Base-by-base conservation (phyloP, 2,888 invertebrate species). In the Eupithecia pulchellata region DNA sequence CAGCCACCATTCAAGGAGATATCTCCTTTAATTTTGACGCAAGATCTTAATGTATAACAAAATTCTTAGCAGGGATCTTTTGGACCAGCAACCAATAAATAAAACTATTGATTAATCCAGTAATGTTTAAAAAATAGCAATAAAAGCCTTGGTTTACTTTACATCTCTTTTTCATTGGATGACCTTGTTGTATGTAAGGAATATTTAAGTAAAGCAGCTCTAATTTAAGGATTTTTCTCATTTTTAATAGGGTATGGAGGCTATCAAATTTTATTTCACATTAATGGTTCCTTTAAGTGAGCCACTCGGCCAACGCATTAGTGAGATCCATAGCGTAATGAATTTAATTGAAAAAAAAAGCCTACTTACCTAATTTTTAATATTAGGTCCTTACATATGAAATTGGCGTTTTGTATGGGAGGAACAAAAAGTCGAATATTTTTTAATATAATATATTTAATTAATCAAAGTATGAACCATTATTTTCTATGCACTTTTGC, bases 1-100 rank as follows among this genome's bases (percentile, higher is more conserved):
- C 20, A n/a, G 61, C 30, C 30, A 52, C 66, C 72, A 69, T 72
- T 72, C n/a, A 66, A 76, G 64, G n/a, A 6, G 42, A 8, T 47
- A 30, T 8, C 71, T 58, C 61, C 69, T 65, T 68, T 69, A 62
- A 75, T 52, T 57, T 57, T 17, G 14, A 57, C 57, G 29, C 17
- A 57, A 64, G 9, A 64, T 34, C 20, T 17, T 32, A 52, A 27
- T 39, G 63, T 42, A 8, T 30, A 25, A 39, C 47, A 52, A 64
- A 32, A 3, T 25, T 64, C 52, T 32, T 13, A 17, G 11, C n/a
- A n/a, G n/a, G n/a, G n/a, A n/a, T n/a, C n/a, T n/a, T n/a, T n/a
- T 63, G 29, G 30, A 47, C 42, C 63, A 39, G 5, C 17, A 29
- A 29, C 14, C 17, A 29, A 27, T 27, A 57, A 17, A 29, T 17